A percentile compares a stretch with the other conserved stretches of the same genome.
phyloP scores from a whole-genome alignment of 2,113 vertebrate species.

The Crotophaga sulcirostris region DNA sequence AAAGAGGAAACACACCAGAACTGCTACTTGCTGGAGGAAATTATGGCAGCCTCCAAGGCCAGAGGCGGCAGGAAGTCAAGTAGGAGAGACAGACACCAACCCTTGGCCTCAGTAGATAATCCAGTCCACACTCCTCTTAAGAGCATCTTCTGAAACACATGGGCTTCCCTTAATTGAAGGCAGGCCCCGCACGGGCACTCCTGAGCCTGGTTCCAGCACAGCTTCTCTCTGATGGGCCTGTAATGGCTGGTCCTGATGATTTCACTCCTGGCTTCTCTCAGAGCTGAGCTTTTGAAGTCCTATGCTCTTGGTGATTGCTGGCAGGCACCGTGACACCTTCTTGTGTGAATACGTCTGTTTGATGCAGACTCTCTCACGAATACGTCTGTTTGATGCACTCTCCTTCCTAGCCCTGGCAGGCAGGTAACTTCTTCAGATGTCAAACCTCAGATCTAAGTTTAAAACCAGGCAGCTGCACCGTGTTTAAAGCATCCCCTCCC shows the following conservation, averaged over 20 bases:
- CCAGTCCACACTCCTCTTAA: background rate
- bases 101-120: background rate
- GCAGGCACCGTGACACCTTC: background rate
- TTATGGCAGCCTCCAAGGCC: background rate
- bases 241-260: background rate
- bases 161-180: background rate
- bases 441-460: background rate
- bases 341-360: fast-evolving
- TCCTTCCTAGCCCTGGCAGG: background rate
- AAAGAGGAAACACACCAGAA: background rate
- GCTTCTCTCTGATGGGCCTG: background rate
- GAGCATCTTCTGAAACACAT: background rate
- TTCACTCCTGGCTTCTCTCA: background rate
- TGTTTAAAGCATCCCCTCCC: background rate
- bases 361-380: background rate
- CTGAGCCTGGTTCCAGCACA: background rate
- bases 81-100: background rate
- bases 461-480: background rate
- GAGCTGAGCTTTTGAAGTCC: background rate
- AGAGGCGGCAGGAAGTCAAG: background rate
- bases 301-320: background rate
- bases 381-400: background rate
- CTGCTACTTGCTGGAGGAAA: background rate
- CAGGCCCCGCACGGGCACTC: background rate
- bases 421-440: background rate